phyloP scores from a whole-genome alignment of 2,113 vertebrate genomes.

The Aramus guarauna region DNA sequence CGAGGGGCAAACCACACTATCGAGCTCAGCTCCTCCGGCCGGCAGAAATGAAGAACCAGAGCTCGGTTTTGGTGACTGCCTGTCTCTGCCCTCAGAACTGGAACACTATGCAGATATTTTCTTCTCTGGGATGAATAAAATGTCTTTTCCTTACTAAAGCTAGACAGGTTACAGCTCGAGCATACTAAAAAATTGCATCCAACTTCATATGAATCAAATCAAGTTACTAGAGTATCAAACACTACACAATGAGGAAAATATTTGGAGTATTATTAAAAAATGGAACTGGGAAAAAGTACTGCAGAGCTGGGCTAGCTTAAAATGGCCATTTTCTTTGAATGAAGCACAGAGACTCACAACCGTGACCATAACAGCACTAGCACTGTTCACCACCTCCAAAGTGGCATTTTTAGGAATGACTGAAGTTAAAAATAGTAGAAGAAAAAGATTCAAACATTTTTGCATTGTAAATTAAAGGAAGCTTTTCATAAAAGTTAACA shows the following conservation, averaged over 20 bases:
- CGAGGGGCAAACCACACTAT: not conserved
- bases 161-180: not conserved
- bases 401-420: not conserved
- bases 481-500: not conserved
- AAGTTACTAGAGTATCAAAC: not conserved
- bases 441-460: not conserved
- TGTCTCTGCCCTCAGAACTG: not conserved
- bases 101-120: not conserved
- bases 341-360: not conserved
- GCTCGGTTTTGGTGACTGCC: not conserved
- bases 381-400: not conserved
- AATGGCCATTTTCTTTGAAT: not conserved
- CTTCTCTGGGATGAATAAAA: not conserved
- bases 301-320: not conserved
- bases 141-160: not conserved
- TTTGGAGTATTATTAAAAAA: not conserved
- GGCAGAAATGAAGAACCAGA: not conserved
- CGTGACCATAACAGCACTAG: rapidly evolving
- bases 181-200: not conserved
- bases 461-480: not conserved
- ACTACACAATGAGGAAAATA: not conserved
- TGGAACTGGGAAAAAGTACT: not conserved
- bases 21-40: not conserved
- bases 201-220: not conserved
- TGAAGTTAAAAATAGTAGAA: not conserved